Base-by-base conservation (phyloP, 92 coral and sea anemone species). In the Porites divaricata region DNA sequence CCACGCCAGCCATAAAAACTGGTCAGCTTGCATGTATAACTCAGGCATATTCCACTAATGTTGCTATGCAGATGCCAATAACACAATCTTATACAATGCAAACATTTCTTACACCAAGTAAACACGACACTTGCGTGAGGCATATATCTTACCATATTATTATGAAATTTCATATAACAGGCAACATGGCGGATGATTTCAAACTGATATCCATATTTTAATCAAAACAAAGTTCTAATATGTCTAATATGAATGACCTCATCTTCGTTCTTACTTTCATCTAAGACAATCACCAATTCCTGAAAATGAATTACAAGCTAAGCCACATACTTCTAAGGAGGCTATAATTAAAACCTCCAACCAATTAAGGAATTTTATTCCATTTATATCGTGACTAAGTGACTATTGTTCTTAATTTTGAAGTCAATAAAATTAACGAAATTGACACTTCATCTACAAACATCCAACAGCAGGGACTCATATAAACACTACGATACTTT, bases 401-500 rank as follows among this genome's bases (percentile, higher is more conserved):
- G 26, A 25, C 83, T 23, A 17, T 66, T 25, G 64, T 51, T 9
- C 22, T 64, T 35, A 35, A 2, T 6, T 35, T 77, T 1, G 70
- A 77, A 77, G 71, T 62, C 26, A 75, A 62, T 63, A 77, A 56
- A 52, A 61, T 26, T 26, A 65, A 79, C 13, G 57, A 19, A 76
- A 66, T 66, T 79, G 74, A 66, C 83, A 79, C 50, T 7, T 22
- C 12, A 26, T 80, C 67, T 67, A 19, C 12, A 67, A 69, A 69
- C 76, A 80, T 24, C 13, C 72, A 67, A 48, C 84, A 68, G 84
- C 84, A 54, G 59, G 77, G 73, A 80, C 52, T 24, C 28, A 17
- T 50, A 68, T 68, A 80, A 80, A 80, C 84, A 80, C 65, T 80
- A 66, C 28, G 69, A 80, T 35, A 54, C 19, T 26, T 67, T 80